Evolutionary conservation across 2,888 invertebrate genomes (phyloP).

Genomic region (Lepidonotus clava): DNA sequence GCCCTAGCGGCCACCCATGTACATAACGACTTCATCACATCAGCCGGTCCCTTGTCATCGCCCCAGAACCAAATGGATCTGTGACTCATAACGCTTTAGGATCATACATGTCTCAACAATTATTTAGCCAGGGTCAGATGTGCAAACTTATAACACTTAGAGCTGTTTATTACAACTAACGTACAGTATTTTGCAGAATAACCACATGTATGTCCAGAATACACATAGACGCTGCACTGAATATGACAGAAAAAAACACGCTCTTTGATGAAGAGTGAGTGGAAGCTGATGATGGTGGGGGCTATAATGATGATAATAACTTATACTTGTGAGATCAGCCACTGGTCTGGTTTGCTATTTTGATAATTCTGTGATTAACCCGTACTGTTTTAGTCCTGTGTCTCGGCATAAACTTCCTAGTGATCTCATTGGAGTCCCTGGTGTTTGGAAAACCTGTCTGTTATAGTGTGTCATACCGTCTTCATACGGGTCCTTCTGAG

Average conservation of each 20-base stretch:
- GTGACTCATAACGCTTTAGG: background rate
- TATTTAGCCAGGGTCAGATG: background rate
- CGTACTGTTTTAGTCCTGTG: background rate
- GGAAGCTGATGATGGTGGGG: no score
- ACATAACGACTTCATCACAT: slow-evolving; percentile 19
- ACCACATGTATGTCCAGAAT: no score
- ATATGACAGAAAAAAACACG: no score
- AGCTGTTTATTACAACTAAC: background rate
- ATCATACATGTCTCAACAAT: background rate
- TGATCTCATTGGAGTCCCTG: slow-evolving; percentile 14
- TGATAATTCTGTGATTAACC: slow-evolving; percentile 40
- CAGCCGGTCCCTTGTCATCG: background rate
- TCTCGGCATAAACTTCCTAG: background rate
- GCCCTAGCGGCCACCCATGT: no score
- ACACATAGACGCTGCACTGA: no score
- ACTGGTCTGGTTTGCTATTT: slow-evolving; percentile 28
- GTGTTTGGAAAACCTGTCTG: background rate
- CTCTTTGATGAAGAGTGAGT: no score
- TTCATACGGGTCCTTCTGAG: background rate
- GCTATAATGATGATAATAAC: background rate
- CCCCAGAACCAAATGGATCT: background rate
- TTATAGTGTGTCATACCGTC: background rate
- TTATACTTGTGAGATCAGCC: background rate
- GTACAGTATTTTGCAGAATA: slow-evolving; percentile 2
- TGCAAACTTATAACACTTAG: background rate